Evolutionary conservation across 2,888 invertebrate species (phyloP), one percentile per base, ranked within the genome.

Genomic region (Hyposoter didymator): DNA sequence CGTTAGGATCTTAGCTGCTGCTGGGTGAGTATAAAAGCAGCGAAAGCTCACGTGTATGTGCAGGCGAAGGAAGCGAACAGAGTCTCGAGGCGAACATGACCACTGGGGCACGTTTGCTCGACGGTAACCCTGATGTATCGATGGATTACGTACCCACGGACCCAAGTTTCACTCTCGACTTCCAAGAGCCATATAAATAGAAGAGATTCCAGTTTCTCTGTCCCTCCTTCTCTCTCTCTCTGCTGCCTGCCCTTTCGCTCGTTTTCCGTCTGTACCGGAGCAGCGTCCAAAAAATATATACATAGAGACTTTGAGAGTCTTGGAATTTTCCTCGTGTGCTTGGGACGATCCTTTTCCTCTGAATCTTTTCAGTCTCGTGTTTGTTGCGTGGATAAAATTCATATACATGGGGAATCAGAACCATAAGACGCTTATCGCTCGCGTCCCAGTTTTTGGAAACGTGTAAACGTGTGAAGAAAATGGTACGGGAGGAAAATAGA

Each of bases 61-160:
- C 10, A 8, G 66, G n/a, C n/a, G n/a, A n/a, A 73, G 76, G 32
- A 59, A 66, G 62, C n/a, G n/a, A 84, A 84, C 75, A 59, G 76
- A 74, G n/a, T n/a, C 73, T 67, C 72, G 74, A 82, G 78, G 78
- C 82, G 62, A 75, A 80, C 79, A 76, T 59, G 82, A 79, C 81
- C 72, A 59, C 73, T 45, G 76, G 76, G 82, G 55, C 81, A 67
- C 72, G 80, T 79, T 83, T 62, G 72, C 52, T 80, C 74, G 79
- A 66, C 74, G 70, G 86, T 86, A 87, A 87, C 84, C 72, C 84
- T 86, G 84, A 87, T 86, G 84, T 86, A 87, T 87, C 84, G 87
- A 87, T 79, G 87, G 87, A 87, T 87, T 84, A 87, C 83, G 59
- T 78, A 86, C 73, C 75, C 74, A 49, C 69, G 64, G 74, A 69